These are phyloP conservation scores for Loris lydekkerianus DNA, from an alignment of 2,797 vertebrate species.

Conservation along the genomic window DNA sequence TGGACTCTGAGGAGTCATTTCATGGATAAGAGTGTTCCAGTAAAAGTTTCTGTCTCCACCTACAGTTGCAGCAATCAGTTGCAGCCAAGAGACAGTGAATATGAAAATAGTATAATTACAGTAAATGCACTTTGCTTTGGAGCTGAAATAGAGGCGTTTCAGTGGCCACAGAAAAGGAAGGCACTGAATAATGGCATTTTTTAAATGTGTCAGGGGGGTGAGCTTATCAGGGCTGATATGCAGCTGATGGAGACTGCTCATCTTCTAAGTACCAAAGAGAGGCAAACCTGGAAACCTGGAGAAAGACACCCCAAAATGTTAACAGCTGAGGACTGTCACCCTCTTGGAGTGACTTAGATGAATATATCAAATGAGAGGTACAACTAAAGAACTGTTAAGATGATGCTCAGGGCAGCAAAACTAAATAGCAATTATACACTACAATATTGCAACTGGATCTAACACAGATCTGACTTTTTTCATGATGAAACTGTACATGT, in stretches of 20 bases:
- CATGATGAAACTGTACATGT: not conserved
- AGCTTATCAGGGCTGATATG: constrained; percentile 52
- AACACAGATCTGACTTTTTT: constrained; percentile 60
- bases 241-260: constrained; percentile 61
- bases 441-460: constrained; percentile 46
- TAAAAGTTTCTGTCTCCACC: constrained; percentile 59
- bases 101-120: constrained; percentile 63
- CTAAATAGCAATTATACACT: constrained; percentile 59
- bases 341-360: constrained; percentile 53
- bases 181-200: constrained; percentile 61
- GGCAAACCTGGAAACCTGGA: constrained; percentile 53
- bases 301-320: constrained; percentile 58
- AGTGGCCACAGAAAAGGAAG: constrained; percentile 62
- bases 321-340: constrained; percentile 47
- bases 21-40: constrained; percentile 34
- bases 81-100: constrained; percentile 26
- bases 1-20: constrained; percentile 40
- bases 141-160: constrained; percentile 53
- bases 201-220: constrained; percentile 35
- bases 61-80: constrained; percentile 49
- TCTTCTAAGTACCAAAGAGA: constrained; percentile 61
- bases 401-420: constrained; percentile 50
- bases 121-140: constrained; percentile 56
- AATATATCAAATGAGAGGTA: constrained; percentile 74
- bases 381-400: constrained; percentile 64